Conservation (phyloP, 2,888 invertebrate genomes). For the Acholoe squamosa region DNA sequence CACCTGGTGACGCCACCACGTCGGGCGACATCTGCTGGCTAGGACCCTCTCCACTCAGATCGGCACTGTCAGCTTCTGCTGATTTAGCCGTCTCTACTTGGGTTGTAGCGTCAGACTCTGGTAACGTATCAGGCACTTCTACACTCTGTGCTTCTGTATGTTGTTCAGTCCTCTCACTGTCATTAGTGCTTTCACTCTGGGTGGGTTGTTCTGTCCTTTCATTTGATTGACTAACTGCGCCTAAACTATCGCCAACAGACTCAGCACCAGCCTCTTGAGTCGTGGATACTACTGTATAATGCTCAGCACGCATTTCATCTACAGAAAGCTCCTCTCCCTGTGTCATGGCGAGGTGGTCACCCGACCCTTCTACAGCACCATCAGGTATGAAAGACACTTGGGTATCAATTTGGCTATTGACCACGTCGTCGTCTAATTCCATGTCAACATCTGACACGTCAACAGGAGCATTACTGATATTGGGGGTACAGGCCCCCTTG, state of each 20-base stretch:
- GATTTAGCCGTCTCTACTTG: not conserved
- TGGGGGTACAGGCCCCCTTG: not conserved
- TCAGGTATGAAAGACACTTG: slow-evolving; percentile 53
- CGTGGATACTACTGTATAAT: slow-evolving; percentile 48
- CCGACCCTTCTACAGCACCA: slow-evolving; percentile 39
- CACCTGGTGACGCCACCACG: not conserved
- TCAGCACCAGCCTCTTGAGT: slow-evolving; percentile 40
- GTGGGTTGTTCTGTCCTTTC: too few relatives aligned
- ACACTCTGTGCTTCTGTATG: not conserved
- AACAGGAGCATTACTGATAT: not conserved
- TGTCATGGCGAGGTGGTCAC: not conserved
- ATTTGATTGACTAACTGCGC: too few relatives aligned
- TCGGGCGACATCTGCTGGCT: not conserved
- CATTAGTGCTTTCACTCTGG: not conserved
- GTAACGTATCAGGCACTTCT: not conserved
- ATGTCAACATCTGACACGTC: slow-evolving; percentile 26
- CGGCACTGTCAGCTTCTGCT: not conserved
- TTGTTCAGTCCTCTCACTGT: too few relatives aligned
- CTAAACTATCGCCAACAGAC: not conserved
- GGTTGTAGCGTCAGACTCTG: not conserved
- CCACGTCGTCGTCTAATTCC: slow-evolving; percentile 42
- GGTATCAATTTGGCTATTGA: slow-evolving; percentile 34
- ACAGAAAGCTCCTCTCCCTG: slow-evolving; percentile 66
- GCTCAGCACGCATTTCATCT: slow-evolving; percentile 70
- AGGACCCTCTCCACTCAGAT: not conserved